phyloP scores from a whole-genome alignment of 2,888 invertebrate species.

The Tetheella fluctuosa region DNA sequence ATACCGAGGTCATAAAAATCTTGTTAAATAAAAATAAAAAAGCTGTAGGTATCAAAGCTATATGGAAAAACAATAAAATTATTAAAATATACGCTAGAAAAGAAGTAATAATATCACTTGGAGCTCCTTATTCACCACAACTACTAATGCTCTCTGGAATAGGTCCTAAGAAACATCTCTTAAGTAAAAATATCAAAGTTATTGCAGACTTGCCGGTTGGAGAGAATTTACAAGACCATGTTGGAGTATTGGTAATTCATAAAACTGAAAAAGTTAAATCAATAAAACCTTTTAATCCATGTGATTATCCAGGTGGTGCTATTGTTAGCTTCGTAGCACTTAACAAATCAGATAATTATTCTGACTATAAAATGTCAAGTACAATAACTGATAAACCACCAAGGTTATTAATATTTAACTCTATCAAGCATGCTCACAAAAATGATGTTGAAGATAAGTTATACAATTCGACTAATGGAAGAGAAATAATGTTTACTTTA shows the following conservation, averaged over 20 bases:
- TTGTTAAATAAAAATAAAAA: not conserved
- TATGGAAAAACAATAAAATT: not conserved
- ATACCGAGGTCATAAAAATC: not conserved
- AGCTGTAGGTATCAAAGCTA: not conserved
- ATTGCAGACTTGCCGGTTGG: not conserved
- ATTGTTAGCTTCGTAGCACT: not conserved
- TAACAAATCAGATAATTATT: not conserved
- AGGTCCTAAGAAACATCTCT: constrained; percentile 11
- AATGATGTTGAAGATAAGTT: not conserved
- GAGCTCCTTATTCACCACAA: not conserved
- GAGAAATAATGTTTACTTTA: not conserved
- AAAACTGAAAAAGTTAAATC: not conserved
- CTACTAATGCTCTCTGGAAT: not conserved
- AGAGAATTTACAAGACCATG: not conserved
- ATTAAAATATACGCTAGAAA: not conserved
- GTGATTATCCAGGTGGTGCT: not conserved
- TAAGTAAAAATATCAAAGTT: not conserved
- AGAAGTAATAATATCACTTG: not conserved
- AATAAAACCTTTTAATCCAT: not conserved
- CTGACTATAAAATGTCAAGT: not conserved
- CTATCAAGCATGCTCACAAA: not conserved
- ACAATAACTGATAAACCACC: not conserved
- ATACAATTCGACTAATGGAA: not conserved
- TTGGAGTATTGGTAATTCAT: not conserved
- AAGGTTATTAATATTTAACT: not conserved